Evolutionary conservation across 37 sponge, comb jelly and placozoan species (phyloP).

Genomic region (Oopsacas minuta): DNA sequence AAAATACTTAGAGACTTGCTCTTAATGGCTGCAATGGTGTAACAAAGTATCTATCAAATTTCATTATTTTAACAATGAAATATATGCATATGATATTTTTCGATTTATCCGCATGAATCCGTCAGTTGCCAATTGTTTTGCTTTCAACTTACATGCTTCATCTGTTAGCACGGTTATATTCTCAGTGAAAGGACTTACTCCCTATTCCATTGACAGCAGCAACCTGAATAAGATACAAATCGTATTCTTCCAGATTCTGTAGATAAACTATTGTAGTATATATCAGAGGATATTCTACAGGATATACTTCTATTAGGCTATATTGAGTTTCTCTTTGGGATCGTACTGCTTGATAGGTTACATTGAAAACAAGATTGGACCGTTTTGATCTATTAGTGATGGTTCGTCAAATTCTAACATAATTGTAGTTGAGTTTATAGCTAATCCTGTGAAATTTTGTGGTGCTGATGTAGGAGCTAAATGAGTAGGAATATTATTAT

Average conservation of each 20-base stretch:
- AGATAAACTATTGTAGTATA: neutral
- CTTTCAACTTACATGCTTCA: neutral
- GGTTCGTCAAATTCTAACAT: neutral
- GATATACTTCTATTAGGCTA: neutral
- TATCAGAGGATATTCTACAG: neutral
- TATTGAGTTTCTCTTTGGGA: neutral
- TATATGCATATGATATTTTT: too few relatives aligned
- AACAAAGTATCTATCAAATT: too few relatives aligned
- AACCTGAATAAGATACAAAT: neutral
- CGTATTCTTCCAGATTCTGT: neutral
- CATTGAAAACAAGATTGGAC: neutral
- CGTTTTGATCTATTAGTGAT: neutral
- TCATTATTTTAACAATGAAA: too few relatives aligned
- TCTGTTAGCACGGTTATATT: neutral
- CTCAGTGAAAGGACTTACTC: neutral
- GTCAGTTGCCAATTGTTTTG: too few relatives aligned
- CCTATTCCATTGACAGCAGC: neutral
- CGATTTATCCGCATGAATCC: too few relatives aligned
- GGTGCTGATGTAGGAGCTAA: neutral
- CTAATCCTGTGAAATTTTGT: neutral
- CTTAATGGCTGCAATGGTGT: too few relatives aligned
- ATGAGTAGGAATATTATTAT: too few relatives aligned
- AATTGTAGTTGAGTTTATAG: neutral
- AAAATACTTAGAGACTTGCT: too few relatives aligned
- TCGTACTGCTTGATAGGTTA: neutral